A percentile compares a stretch with the other conserved stretches of the same genome.
phyloP scores from a whole-genome alignment of 2,113 vertebrate genomes.

The Notechis scutatus region DNA sequence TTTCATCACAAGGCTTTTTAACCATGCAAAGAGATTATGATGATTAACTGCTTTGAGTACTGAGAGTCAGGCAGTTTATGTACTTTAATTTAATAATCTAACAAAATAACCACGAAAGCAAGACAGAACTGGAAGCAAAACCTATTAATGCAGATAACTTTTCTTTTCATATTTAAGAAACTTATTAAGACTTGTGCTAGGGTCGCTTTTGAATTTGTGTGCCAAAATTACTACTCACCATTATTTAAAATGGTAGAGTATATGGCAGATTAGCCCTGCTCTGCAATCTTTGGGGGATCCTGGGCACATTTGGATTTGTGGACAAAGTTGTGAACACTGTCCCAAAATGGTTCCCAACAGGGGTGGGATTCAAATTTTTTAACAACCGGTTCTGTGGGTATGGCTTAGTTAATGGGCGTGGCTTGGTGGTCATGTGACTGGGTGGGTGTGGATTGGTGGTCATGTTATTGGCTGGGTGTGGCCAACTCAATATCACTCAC shows the following conservation, averaged over 20 bases:
- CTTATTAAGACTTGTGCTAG: not conserved
- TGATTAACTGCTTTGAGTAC: not conserved
- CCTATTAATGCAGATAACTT: not conserved
- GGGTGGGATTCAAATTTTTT: too few relatives aligned
- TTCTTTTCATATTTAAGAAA: not conserved
- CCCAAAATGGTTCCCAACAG: not conserved
- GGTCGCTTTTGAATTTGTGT: not conserved
- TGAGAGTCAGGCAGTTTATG: not conserved
- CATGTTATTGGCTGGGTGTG: too few relatives aligned
- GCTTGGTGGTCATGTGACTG: too few relatives aligned
- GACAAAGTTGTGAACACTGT: not conserved
- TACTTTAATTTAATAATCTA: not conserved
- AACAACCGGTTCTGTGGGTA: too few relatives aligned
- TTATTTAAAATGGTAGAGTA: not conserved
- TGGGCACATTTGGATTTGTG: not conserved
- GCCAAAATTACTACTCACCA: not conserved
- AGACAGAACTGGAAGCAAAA: not conserved
- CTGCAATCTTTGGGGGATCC: not conserved
- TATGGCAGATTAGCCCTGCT: not conserved
- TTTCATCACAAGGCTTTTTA: not conserved
- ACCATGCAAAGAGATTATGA: not conserved
- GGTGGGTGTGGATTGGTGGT: too few relatives aligned
- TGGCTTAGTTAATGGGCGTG: too few relatives aligned
- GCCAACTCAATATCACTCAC: too few relatives aligned
- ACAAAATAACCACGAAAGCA: not conserved